phyloP scores from a whole-genome alignment of 1,140 invertebrate genomes.

The Meloidogyne exigua region DNA sequence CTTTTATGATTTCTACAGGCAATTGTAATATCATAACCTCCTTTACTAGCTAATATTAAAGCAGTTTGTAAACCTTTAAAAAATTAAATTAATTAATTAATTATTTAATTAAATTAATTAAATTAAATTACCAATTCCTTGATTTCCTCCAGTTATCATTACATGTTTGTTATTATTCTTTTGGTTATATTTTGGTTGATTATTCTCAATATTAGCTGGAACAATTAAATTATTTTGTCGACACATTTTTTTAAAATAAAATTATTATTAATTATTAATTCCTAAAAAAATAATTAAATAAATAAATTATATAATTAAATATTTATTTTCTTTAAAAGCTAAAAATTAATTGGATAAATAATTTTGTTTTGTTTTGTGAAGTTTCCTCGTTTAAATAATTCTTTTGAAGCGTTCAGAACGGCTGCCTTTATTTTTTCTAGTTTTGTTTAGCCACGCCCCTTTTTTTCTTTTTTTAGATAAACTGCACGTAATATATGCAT shows the following conservation, averaged over 20 bases:
- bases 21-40: slow-evolving; percentile 42
- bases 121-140: slow-evolving; percentile 34
- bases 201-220: not conserved
- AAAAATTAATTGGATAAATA: not conserved
- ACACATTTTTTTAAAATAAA: not conserved
- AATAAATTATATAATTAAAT: not conserved
- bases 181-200: not conserved
- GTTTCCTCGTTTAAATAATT: not conserved
- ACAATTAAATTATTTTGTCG: not conserved
- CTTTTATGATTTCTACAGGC: slow-evolving; percentile 37
- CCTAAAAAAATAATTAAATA: not conserved
- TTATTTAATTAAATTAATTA: not conserved
- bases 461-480: not conserved
- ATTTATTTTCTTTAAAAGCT: not conserved
- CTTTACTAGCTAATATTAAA: slow-evolving; percentile 31
- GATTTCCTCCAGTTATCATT: slow-evolving; percentile 42
- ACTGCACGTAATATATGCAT: too few species aligned
- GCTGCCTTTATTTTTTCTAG: not conserved
- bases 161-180: slow-evolving; percentile 26
- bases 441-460: not conserved
- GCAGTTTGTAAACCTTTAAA: slow-evolving; percentile 34
- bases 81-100: not conserved
- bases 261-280: not conserved
- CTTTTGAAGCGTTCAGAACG: not conserved
- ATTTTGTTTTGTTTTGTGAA: too few species aligned